phyloP scores from a whole-genome alignment of 2,113 vertebrate species.

The Paramormyrops kingsleyae region DNA sequence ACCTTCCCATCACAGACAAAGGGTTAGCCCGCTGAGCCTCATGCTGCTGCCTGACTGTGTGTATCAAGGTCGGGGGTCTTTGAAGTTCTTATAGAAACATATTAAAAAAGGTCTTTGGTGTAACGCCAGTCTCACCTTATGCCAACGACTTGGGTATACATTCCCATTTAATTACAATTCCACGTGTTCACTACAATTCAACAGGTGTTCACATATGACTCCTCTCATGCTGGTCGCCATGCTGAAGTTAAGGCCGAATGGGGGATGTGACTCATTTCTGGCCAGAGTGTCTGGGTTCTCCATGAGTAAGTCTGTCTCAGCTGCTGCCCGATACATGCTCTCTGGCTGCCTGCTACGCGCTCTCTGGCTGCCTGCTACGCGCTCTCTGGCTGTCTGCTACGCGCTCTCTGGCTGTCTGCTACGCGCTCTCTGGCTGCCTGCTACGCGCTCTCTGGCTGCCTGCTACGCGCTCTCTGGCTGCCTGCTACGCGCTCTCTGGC shows the following conservation, averaged over 20 bases:
- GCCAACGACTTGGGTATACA: not conserved
- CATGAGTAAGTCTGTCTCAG: constrained; percentile 72
- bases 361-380: not conserved
- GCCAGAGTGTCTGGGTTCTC: constrained; percentile 76
- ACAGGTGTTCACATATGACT: constrained; percentile 93
- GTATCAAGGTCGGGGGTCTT: not conserved
- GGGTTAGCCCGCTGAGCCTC: not conserved
- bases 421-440: not conserved
- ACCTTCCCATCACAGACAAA: not conserved
- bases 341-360: not conserved
- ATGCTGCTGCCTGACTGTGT: not conserved
- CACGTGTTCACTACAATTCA: no score
- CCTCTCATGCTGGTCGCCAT: constrained; percentile 80
- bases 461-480: not conserved
- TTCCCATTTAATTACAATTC: not conserved
- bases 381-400: not conserved
- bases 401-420: not conserved
- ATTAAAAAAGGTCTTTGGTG: not conserved
- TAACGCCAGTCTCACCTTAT: not conserved
- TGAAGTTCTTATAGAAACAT: not conserved
- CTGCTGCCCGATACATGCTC: not conserved
- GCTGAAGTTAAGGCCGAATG: constrained; percentile 81
- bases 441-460: not conserved
- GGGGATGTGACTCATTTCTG: constrained; percentile 82
- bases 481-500: not conserved